phyloP scores from a whole-genome alignment of 2,113 vertebrate genomes.

The Hystrix brachyura region DNA sequence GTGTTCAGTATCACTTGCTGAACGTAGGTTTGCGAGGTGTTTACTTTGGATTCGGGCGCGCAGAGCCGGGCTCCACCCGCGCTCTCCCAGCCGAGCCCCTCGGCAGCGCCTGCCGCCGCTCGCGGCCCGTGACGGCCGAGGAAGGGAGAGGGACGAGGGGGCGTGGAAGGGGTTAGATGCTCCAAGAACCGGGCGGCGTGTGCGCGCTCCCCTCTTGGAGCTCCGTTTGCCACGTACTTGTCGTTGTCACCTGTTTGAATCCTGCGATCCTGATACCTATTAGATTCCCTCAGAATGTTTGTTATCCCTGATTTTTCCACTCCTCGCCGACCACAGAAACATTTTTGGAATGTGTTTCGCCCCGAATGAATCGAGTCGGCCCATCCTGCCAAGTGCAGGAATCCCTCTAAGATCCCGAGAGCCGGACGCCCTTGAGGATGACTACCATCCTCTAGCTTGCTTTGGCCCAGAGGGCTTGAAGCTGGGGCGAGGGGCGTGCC shows the following conservation, averaged over 20 bases:
- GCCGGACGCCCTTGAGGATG: background rate
- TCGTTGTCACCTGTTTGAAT: constrained; percentile 72
- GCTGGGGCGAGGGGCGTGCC: background rate
- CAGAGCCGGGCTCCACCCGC: background rate
- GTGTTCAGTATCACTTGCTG: constrained; percentile 67
- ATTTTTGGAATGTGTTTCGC: constrained; percentile 75
- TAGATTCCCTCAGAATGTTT: constrained; percentile 66
- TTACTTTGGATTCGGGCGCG: constrained; percentile 61
- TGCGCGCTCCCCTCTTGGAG: background rate
- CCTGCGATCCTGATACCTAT: constrained; percentile 47
- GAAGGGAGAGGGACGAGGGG: background rate
- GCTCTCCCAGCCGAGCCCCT: background rate
- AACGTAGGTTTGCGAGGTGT: constrained; percentile 64
- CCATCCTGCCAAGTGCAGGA: constrained; percentile 6
- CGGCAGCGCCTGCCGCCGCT: background rate
- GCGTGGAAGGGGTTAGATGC: background rate
- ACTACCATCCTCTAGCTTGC: background rate
- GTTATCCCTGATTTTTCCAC: constrained; percentile 61
- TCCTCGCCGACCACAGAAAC: constrained; percentile 64
- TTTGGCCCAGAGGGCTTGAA: background rate
- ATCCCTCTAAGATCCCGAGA: background rate
- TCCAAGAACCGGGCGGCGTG: background rate
- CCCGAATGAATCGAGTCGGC: background rate
- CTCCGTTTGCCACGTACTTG: background rate
- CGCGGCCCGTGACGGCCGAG: background rate